phyloP scores from a whole-genome alignment of 2,888 invertebrate species.

The Amiota mariae region DNA sequence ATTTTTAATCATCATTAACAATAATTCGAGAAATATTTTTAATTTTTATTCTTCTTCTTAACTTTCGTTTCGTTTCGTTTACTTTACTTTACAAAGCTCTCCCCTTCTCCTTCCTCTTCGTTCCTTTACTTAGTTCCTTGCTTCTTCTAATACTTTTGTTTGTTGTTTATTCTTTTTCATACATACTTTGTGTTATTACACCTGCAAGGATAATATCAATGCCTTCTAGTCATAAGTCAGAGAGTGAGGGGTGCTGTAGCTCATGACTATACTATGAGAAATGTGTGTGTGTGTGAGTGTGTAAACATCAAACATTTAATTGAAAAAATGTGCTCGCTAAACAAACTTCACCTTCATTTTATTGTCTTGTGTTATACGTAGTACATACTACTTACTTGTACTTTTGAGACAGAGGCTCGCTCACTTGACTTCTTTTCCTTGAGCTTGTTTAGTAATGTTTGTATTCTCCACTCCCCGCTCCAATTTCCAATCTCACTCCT shows the following conservation, averaged over 20 bases:
- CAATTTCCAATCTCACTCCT: no score
- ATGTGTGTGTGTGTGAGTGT: background rate
- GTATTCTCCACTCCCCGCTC: no score
- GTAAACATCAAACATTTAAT: constrained; percentile 45
- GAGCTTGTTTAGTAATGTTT: no score
- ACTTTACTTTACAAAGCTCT: background rate
- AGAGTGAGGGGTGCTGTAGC: no score
- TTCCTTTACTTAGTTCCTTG: constrained; percentile 30
- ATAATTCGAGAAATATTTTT: constrained; percentile 71
- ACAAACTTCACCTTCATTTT: background rate
- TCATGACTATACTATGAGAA: background rate
- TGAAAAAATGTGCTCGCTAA: constrained; percentile 38
- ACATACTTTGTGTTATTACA: background rate
- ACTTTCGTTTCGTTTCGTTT: constrained; percentile 38
- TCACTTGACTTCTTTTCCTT: no score
- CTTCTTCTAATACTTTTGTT: constrained; percentile 19
- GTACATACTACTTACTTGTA: no score
- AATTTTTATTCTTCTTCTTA: constrained; percentile 49
- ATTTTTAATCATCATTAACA: constrained; percentile 72
- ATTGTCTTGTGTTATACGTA: no score
- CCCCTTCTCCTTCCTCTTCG: background rate
- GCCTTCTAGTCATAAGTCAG: no score
- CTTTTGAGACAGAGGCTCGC: no score
- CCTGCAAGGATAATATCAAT: background rate
- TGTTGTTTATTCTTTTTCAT: background rate